Base-by-base conservation (phyloP, 2,113 vertebrate genomes). In the Megaptera novaeangliae region DNA sequence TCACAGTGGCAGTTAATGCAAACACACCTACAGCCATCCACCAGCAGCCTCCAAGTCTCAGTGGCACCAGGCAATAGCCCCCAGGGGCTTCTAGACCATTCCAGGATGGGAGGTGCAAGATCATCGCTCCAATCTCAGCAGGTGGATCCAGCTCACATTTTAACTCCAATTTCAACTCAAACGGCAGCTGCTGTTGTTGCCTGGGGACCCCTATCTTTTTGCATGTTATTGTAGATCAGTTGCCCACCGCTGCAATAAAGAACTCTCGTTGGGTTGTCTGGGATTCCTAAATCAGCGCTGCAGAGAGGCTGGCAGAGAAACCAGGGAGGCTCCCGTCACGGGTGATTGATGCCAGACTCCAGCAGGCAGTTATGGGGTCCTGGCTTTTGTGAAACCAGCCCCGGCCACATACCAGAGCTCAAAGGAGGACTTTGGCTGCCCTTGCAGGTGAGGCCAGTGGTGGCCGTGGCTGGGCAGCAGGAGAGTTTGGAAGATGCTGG, bases 181-280 rank as follows among this genome's bases (percentile, higher is more conserved):
- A 72, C 18, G 4, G 63, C 91, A 93, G 92, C 95, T 94, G 83
- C 89, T n/a, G 34, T 23, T 5, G 3, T 52, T 88, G 74, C 93
- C 94, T 52, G 63, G 66, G 93, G 95, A 97, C 78, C 39, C 83
- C 85, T 77, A 77, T 97, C 94, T 92, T 86, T 95, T 95, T 84
- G 75, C 89, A 14, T 81, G 83, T 97, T 96, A 97, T 77, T 57
- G 74, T 72, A 95, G 89, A 88, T 81, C n/a, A 0, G 89, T 66
- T n/a, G 39, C 83, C 96, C 0, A 2, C 89, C 6, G 55, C 39
- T 39, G 74, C 90, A 77, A 68, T 96, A 90, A 97, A 98, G 69
- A 95, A 64, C 80, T 92, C 94, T 91, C 25, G 0, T 7, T 29
- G 52, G 89, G 64, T 44, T 72, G 84, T 81, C 96, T 97, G 87